Base-by-base conservation (phyloP, 2,797 vertebrate genomes). In the Lithobates pipiens region DNA sequence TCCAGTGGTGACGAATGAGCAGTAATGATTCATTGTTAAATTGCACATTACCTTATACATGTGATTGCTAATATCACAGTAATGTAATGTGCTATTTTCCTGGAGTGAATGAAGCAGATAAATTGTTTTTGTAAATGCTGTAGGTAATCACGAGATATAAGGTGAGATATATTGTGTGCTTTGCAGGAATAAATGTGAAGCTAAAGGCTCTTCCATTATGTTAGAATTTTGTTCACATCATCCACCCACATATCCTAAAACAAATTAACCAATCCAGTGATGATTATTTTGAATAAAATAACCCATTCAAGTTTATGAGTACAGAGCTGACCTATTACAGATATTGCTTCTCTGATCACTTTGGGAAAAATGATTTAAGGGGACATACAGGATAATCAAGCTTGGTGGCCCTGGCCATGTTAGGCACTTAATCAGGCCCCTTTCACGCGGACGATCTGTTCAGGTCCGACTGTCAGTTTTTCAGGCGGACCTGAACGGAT, bases 21-120 rank as follows among this genome's bases (percentile, higher is more conserved):
- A 11, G 39, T 79, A 63, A 74, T 65, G 54, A 82, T 82, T 67
- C 63, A 73, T 72, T 65, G 54, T 67, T n/a, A 46, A 27, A 63
- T 27, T 29, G 34, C 13, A 4, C 42, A 57, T 42, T 82, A 36
- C 44, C 25, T 74, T n/a, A 82, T 44, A 42, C 27, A 32, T 63
- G 50, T 71, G 70, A 32, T 29, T 23, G 21, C 70, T n/a, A 9
- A 73, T 65, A 74, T 61, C 54, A 63, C 23, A 74, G 67, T 29
- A 82, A 73, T 73, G 61, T 65, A 76, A 54, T 50, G 21, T 68
- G 54, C 54, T 34, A 34, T 34, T 77, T 77, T 36, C 32, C 46
- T 61, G 32, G 27, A 39, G 32, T 0, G 61, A 82, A 68, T 76
- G n/a, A 83, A 69, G 42, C 29, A 27, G 32, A 42, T 61, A 44